Conservation (phyloP, 2,797 vertebrate genomes). For the Okamejei kenojei region DNA sequence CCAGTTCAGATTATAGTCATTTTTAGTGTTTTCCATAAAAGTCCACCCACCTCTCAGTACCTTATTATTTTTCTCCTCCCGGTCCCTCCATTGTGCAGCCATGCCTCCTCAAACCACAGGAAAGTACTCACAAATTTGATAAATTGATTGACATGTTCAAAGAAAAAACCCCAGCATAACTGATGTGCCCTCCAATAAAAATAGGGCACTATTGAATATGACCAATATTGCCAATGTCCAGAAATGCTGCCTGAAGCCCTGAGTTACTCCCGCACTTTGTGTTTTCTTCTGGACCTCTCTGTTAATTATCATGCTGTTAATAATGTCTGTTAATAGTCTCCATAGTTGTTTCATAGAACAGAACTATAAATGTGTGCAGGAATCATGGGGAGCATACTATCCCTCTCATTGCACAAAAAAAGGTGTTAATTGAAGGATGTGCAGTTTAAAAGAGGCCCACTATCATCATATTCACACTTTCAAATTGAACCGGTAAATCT, state of each 20-base stretch:
- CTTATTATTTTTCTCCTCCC: not conserved
- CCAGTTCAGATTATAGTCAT: not conserved
- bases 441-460: slow-evolving; percentile 12
- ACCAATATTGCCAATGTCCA: not conserved
- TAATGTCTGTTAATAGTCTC: not conserved
- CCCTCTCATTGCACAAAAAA: not conserved
- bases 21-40: not conserved
- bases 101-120: too few relatives aligned
- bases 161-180: not conserved
- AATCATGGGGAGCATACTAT: not conserved
- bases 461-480: slow-evolving; percentile 6
- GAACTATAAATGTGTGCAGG: not conserved
- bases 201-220: not conserved
- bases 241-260: too few relatives aligned
- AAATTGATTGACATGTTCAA: too few relatives aligned
- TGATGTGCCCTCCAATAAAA: not conserved
- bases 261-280: too few relatives aligned
- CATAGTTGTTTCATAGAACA: not conserved
- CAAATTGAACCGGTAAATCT: not conserved
- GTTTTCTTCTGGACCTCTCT: not conserved
- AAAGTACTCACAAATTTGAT: not conserved
- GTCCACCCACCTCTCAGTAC: too few relatives aligned
- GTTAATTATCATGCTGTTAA: not conserved
- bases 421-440: not conserved
- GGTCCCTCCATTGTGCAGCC: not conserved